Percentiles rank a stretch among this genome's conserved stretches.
Conservation (phyloP, 2,797 vertebrate species). For the Corythornis leucogaster region DNA sequence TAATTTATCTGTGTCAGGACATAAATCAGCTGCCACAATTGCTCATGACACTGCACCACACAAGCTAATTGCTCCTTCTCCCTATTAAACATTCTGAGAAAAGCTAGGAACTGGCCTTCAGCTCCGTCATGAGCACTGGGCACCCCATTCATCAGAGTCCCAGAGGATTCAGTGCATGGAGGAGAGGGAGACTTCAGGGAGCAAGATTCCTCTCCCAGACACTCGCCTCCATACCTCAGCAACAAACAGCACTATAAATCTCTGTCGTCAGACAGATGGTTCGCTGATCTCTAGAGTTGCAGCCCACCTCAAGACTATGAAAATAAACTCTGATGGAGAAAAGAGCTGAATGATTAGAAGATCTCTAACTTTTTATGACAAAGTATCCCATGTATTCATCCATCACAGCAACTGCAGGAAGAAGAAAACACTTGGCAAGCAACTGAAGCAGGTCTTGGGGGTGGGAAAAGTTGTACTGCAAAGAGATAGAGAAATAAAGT, state of each 20-base stretch:
- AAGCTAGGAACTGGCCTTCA: neutral
- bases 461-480: neutral
- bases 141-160: slow-evolving; percentile 30
- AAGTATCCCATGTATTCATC: neutral
- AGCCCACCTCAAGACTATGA: neutral
- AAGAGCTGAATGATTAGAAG: neutral
- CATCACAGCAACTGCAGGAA: neutral
- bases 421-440: neutral
- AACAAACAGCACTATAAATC: slow-evolving; percentile 31
- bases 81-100: neutral
- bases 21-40: slow-evolving; percentile 2
- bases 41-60: neutral
- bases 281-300: neutral
- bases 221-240: neutral
- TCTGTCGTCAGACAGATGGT: neutral
- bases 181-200: neutral
- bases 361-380: neutral
- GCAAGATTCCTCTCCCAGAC: neutral
- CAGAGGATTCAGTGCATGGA: neutral
- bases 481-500: neutral
- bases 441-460: fast-evolving
- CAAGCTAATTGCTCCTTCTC: neutral
- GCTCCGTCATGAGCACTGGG: fast-evolving
- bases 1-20: neutral
- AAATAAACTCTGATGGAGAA: neutral